phyloP scores from a whole-genome alignment of 1,140 invertebrate species.

The Tetraneura akinire region DNA sequence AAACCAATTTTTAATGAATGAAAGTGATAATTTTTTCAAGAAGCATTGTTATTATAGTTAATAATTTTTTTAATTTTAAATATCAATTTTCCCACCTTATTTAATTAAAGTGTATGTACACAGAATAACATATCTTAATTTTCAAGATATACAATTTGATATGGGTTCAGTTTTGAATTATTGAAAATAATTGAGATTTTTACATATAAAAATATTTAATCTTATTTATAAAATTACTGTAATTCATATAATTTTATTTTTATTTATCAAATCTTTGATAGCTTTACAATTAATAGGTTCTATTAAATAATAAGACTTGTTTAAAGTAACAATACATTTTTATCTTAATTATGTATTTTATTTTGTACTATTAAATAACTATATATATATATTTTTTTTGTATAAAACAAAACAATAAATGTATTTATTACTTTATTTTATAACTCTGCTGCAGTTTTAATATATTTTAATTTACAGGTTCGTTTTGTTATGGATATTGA shows the following conservation, averaged over 20 bases:
- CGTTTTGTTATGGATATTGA: not conserved
- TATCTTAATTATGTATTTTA: constrained; percentile 42
- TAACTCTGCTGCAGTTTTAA: constrained; percentile 5
- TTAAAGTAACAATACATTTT: constrained; percentile 23
- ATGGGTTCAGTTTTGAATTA: not conserved
- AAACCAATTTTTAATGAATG: not conserved
- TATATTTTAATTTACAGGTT: not conserved
- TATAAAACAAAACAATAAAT: constrained; percentile 43
- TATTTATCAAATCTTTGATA: not conserved
- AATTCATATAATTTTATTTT: not conserved
- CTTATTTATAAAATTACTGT: not conserved
- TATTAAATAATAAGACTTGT: constrained; percentile 28
- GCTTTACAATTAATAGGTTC: not conserved
- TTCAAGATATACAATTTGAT: not conserved
- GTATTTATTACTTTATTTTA: constrained; percentile 47
- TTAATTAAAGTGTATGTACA: not conserved
- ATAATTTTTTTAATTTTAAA: not conserved
- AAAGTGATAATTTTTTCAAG: not conserved
- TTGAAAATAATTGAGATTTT: not conserved
- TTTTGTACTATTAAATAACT: constrained; percentile 48
- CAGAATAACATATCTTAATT: constrained; percentile 19
- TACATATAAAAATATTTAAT: not conserved
- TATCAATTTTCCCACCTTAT: not conserved
- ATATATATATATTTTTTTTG: constrained; percentile 36
- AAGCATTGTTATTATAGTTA: constrained; percentile 7